Evolutionary conservation across 64 coral and sea anemone genomes (phyloP).

Genomic region (Acropora tenuis): DNA sequence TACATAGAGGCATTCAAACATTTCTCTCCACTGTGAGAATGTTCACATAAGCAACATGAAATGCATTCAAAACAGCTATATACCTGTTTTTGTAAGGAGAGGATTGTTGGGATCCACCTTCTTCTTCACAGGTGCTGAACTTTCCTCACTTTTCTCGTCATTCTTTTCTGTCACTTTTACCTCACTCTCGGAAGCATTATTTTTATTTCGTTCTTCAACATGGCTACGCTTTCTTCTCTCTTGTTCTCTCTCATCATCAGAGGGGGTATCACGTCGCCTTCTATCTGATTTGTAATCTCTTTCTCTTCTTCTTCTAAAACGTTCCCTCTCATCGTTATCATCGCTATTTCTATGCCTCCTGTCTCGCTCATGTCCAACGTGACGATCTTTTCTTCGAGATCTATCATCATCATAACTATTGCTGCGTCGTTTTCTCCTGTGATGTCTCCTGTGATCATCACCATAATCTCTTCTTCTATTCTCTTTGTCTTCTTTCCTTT

Average conservation of each 20-base stretch:
- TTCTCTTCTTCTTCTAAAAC: constrained; percentile 22
- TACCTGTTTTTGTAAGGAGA: constrained; percentile 88
- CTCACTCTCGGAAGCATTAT: not conserved
- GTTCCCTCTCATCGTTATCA: constrained; percentile 36
- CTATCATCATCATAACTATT: constrained; percentile 49
- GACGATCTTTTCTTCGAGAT: constrained; percentile 36
- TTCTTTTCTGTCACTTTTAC: constrained; percentile 29
- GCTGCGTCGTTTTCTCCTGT: constrained; percentile 9
- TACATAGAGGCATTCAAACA: too few relatives aligned
- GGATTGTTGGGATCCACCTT: constrained; percentile 64
- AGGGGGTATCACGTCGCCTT: constrained; percentile 52
- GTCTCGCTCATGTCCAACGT: not conserved
- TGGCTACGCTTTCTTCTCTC: constrained; percentile 37
- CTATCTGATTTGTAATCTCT: constrained; percentile 48
- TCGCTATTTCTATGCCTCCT: constrained; percentile 13
- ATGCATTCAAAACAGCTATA: not conserved
- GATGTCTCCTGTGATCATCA: constrained; percentile 24
- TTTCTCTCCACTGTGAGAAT: too few relatives aligned
- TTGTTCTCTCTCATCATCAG: constrained; percentile 43
- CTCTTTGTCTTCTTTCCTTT: constrained; percentile 66
- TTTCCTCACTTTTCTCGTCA: constrained; percentile 15
- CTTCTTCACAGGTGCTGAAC: constrained; percentile 21
- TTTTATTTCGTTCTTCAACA: constrained; percentile 18
- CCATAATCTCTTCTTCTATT: constrained; percentile 57
- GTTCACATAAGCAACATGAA: too few relatives aligned